These are phyloP conservation scores for Diabrotica virgifera DNA, from an alignment of 1,140 invertebrate species.

Conservation along the genomic window DNA sequence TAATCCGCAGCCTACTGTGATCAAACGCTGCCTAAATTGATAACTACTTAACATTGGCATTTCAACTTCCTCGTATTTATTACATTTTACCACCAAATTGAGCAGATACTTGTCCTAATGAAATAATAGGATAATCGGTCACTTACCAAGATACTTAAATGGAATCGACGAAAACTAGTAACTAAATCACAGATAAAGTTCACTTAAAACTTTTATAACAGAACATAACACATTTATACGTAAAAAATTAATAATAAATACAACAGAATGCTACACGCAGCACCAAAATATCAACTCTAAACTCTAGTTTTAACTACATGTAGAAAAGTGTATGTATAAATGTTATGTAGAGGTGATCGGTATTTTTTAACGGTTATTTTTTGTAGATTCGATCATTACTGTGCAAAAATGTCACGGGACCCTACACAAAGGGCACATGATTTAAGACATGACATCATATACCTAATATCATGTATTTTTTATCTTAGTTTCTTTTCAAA, in stretches of 20 bases:
- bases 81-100: too few species aligned
- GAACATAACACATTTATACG: not conserved
- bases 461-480: too few species aligned
- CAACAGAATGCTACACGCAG: not conserved
- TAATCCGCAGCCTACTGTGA: too few species aligned
- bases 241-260: not conserved
- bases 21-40: too few species aligned
- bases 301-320: not conserved
- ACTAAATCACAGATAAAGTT: not conserved
- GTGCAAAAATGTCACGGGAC: too few species aligned
- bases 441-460: too few species aligned
- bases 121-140: not conserved
- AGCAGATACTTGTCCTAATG: too few species aligned
- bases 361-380: not conserved
- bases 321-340: not conserved
- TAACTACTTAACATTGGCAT: too few species aligned
- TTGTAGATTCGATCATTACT: too few species aligned
- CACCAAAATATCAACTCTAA: conserved; percentile 2
- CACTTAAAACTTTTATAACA: not conserved
- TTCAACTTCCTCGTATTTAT: too few species aligned
- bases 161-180: not conserved
- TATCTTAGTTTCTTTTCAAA: too few species aligned
- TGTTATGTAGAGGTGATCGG: not conserved
- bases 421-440: too few species aligned
- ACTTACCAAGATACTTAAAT: conserved; percentile 1